A percentile compares a stretch with the other conserved stretches of the same genome.
These are phyloP conservation scores for Poeciliopsis retropinna DNA, from an alignment of 2,113 vertebrate species.

Conservation along the genomic window DNA sequence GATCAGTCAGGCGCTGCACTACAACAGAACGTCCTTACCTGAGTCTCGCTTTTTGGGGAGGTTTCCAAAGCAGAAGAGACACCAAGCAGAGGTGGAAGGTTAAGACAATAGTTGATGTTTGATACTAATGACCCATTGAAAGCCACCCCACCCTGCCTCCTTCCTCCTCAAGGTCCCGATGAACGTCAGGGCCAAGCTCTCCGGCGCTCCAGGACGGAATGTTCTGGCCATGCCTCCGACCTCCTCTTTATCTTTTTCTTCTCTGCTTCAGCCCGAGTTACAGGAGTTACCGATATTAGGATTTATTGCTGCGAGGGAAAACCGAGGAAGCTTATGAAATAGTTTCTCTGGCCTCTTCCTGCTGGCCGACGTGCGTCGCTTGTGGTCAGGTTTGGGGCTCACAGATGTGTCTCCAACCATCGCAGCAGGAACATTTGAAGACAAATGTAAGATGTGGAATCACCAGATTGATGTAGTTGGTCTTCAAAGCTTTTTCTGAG, in stretches of 20 bases:
- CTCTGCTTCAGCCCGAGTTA: slow-evolving; percentile 43
- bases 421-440: slow-evolving; percentile 50
- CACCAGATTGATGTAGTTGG: slow-evolving; percentile 43
- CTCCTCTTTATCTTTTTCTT: slow-evolving; percentile 31
- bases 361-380: slow-evolving; percentile 27
- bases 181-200: slow-evolving; percentile 26
- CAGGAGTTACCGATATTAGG: slow-evolving; percentile 51
- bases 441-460: slow-evolving; percentile 53
- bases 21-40: slow-evolving; percentile 26
- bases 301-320: slow-evolving; percentile 52
- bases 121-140: slow-evolving; percentile 40
- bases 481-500: slow-evolving; percentile 55
- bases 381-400: slow-evolving; percentile 35
- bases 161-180: slow-evolving; percentile 45
- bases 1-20: slow-evolving; percentile 32
- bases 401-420: slow-evolving; percentile 62
- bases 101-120: slow-evolving; percentile 23
- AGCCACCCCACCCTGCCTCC: neutral
- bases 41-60: slow-evolving; percentile 33
- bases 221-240: slow-evolving; percentile 56
- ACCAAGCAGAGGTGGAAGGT: slow-evolving; percentile 29
- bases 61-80: slow-evolving; percentile 24
- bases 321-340: slow-evolving; percentile 17
- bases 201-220: slow-evolving; percentile 52
- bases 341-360: slow-evolving; percentile 53